Percentiles rank a stretch among this genome's conserved stretches.
phyloP scores from a whole-genome alignment of 2,113 vertebrate genomes.

The Pogonocichla stellata region DNA sequence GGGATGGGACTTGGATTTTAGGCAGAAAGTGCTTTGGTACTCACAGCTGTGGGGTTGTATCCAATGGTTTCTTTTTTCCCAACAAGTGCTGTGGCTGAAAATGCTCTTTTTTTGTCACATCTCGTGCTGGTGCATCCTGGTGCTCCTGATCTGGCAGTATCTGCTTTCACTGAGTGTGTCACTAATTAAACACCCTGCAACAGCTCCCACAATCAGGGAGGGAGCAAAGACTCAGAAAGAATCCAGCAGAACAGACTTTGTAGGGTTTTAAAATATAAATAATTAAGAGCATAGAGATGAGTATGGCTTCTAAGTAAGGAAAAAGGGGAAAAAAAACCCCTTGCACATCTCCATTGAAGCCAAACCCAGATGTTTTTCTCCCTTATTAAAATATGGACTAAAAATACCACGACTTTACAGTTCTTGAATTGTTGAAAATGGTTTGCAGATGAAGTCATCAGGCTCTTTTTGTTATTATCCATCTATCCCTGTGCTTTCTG shows the following conservation, averaged over 20 bases:
- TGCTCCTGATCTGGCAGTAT: neutral
- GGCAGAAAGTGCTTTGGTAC: neutral
- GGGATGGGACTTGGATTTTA: neutral
- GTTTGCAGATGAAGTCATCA: conserved; percentile 60
- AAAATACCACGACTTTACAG: conserved; percentile 58
- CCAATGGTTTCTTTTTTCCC: neutral
- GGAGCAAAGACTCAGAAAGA: neutral
- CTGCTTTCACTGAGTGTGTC: neutral
- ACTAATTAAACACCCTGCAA: neutral
- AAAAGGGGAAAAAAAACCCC: fast-evolving
- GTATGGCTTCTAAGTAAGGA: conserved; percentile 5
- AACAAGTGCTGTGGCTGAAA: neutral
- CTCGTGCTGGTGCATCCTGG: neutral
- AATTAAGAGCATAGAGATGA: conserved; percentile 15
- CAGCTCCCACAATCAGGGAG: neutral
- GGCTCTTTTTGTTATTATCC: conserved; percentile 49
- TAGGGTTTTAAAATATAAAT: neutral
- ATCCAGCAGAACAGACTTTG: neutral
- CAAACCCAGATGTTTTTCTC: conserved; percentile 56
- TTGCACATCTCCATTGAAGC: conserved; percentile 17
- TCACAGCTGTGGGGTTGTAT: neutral
- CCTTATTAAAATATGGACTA: conserved; percentile 54
- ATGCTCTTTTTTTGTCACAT: neutral
- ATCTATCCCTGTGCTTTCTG: conserved; percentile 26
- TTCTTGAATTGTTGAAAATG: conserved; percentile 58